These are phyloP conservation scores for Apodemia duryi DNA, from an alignment of 2,888 invertebrate species.

Conservation along the genomic window DNA sequence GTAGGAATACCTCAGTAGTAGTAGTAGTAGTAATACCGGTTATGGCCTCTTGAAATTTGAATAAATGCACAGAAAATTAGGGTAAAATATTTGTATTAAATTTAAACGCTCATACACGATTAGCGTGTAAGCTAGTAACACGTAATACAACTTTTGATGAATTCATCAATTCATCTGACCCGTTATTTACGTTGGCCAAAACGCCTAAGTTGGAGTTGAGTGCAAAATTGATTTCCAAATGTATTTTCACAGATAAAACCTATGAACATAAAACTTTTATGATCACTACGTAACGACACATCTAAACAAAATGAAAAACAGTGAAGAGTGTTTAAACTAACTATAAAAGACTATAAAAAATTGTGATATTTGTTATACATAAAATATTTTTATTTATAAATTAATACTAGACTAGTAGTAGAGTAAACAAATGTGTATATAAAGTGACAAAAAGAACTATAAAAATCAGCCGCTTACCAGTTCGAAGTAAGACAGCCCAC, in stretches of 20 bases:
- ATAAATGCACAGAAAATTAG: too few species aligned
- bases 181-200: neutral
- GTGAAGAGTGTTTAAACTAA: conserved; percentile 75
- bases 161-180: too few species aligned
- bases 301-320: conserved; percentile 72
- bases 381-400: conserved; percentile 22
- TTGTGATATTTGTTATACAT: conserved; percentile 65
- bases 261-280: conserved; percentile 47
- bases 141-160: too few species aligned
- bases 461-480: conserved; percentile 39
- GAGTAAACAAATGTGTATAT: conserved; percentile 35
- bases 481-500: conserved; percentile 48
- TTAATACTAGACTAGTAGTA: conserved; percentile 31
- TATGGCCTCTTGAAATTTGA: too few species aligned
- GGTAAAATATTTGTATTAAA: too few species aligned
- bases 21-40: too few species aligned
- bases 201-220: conserved; percentile 35
- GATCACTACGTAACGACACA: conserved; percentile 59
- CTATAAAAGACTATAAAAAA: conserved; percentile 38
- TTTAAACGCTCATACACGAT: too few species aligned
- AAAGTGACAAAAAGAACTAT: conserved; percentile 25
- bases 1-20: too few species aligned
- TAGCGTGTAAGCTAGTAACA: too few species aligned
- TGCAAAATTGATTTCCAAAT: conserved; percentile 40
- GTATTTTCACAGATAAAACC: conserved; percentile 43